These are phyloP conservation scores for Thymelicus lineola DNA, from an alignment of 2,888 invertebrate species.

Conservation along the genomic window DNA sequence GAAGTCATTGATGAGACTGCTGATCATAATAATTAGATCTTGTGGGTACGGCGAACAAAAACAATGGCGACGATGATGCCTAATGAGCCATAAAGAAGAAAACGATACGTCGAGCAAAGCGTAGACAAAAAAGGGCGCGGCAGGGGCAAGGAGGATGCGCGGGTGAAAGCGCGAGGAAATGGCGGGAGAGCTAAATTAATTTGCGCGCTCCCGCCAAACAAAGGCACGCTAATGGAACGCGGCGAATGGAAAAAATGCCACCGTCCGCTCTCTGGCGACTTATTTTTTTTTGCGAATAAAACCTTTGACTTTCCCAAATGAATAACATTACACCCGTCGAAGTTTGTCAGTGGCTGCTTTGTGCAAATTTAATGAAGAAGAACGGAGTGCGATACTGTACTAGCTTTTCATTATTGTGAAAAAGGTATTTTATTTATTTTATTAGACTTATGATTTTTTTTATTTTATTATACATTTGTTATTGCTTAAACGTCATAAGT, in stretches of 20 bases:
- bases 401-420: slow-evolving; percentile 22
- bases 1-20: slow-evolving; percentile 52
- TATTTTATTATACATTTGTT: no score
- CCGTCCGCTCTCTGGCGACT: slow-evolving; percentile 83
- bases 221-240: slow-evolving; percentile 86
- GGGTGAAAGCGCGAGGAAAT: slow-evolving; percentile 76
- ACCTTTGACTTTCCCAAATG: slow-evolving; percentile 84
- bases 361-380: slow-evolving; percentile 78
- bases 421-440: not conserved
- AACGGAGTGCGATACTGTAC: slow-evolving; percentile 54
- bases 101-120: slow-evolving; percentile 85
- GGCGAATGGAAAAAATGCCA: slow-evolving; percentile 86
- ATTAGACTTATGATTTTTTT: not conserved
- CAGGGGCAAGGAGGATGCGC: slow-evolving; percentile 63
- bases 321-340: slow-evolving; percentile 83
- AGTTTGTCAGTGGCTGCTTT: slow-evolving; percentile 72
- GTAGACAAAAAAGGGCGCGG: slow-evolving; percentile 83
- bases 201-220: slow-evolving; percentile 86
- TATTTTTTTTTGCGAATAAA: slow-evolving; percentile 81
- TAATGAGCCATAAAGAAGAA: slow-evolving; percentile 86
- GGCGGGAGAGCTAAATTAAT: slow-evolving; percentile 86
- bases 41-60: slow-evolving; percentile 76
- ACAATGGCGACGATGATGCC: slow-evolving; percentile 83
- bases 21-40: slow-evolving; percentile 81
- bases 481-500: no score